Conservation (phyloP, 2,113 vertebrate genomes). For the Talpa occidentalis region DNA sequence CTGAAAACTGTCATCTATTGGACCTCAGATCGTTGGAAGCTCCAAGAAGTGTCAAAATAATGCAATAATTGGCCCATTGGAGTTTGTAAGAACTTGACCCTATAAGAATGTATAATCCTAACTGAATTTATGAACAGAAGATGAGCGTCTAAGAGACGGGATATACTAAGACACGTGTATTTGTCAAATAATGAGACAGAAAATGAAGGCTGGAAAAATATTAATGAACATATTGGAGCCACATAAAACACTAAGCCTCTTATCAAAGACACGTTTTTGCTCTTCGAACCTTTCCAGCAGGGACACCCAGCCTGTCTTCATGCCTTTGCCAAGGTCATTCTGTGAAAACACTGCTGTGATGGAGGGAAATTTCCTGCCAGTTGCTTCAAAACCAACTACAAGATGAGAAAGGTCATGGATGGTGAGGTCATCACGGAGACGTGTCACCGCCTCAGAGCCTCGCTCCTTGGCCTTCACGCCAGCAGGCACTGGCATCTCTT, state of each 20-base stretch:
- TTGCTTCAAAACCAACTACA: not conserved
- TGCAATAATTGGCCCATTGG: not conserved
- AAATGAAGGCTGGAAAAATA: not conserved
- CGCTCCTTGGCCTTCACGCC: fast-evolving
- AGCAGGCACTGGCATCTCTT: not conserved
- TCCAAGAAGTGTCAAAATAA: not conserved
- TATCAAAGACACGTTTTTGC: not conserved
- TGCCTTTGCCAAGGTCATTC: not conserved
- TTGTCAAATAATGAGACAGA: not conserved
- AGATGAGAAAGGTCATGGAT: not conserved
- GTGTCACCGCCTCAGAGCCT: not conserved
- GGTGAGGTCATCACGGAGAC: not conserved
- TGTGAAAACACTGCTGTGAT: not conserved
- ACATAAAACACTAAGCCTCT: not conserved
- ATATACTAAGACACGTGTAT: not conserved
- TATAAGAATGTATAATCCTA: not conserved
- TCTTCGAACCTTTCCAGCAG: not conserved
- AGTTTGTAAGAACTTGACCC: not conserved
- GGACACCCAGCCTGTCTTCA: not conserved
- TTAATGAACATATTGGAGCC: not conserved
- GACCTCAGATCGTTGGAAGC: not conserved
- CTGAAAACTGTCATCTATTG: not conserved
- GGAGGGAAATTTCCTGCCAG: not conserved
- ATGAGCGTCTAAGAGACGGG: not conserved
- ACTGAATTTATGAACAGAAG: not conserved